Base-by-base conservation (phyloP, 2,888 invertebrate species). In the Endotricha flammealis region DNA sequence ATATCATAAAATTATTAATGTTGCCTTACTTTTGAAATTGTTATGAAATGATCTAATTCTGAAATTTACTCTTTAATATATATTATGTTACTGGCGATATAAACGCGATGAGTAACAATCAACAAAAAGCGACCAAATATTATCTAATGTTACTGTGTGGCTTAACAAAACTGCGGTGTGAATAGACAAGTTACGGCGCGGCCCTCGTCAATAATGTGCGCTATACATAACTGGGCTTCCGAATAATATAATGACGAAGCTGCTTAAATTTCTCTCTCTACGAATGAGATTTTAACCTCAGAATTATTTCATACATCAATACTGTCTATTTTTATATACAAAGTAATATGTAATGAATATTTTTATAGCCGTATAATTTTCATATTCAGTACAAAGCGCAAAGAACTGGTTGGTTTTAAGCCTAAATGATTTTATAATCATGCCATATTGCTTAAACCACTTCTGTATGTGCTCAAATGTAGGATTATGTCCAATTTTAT, bases 351-450 rank as follows among this genome's bases (percentile, higher is more conserved):
- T 64, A 25, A 61, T 66, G 62, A 53, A 62, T 64, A 62, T 54
- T 53, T 60, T 47, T 48, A 53, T 39, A 40, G 29, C 20, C 25
- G 33, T 11, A 38, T 40, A 28, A 39, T 47, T 36, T 43, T 33
- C 45, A 57, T 55, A 46, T 62, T 63, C 57, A 73, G 76, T 75
- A 75, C 76, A 75, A 76, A 75, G 49, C 55, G 50, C 61, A 59
- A 54, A 39, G 32, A 46, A 34, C 32, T 29, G 34, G 10, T 11
- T 14, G 12, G 33, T 20, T 14, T 20, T 20, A 20, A 20, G 20
- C 20, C 20, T 50, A 29, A 33, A 53, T 51, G 41, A 44, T 45
- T 34, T 20, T 20, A 4, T 2, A 20, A 20, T 20, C 20, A 20
- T 20, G 20, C 20, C 20, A 20, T 20, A 20, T 20, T 20, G 20